Base-by-base conservation (phyloP, 2,888 invertebrate genomes). In the Cryptocephalus moraei region DNA sequence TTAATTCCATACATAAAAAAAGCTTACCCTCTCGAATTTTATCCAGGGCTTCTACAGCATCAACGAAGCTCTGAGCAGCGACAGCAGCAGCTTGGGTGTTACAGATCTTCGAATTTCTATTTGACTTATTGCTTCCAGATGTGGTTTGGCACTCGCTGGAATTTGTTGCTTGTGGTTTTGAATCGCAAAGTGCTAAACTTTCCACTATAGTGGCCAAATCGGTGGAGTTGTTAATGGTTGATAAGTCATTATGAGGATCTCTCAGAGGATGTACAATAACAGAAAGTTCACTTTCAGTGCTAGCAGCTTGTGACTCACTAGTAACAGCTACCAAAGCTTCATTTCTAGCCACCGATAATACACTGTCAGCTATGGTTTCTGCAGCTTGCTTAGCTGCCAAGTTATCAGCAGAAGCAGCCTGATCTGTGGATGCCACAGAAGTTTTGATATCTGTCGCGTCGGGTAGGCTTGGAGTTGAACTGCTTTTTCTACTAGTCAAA, bases 381-480 rank as follows among this genome's bases (percentile, higher is more conserved):
- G 91, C 87, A 2, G 92, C 88, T 74, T 88, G 82, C 74, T 86
- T 86, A 52, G 84, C 84, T 39, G 85, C 80, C 49, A 95, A 79
- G 73, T 93, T 94, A 68, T 95, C 95, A 0, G 93, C 93, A 1
- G 94, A 94, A 0, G 92, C 90, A 9, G 94, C 92, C 73, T 95
- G 95, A 64, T 95, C 95, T 1, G 92, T 92, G 10, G 89, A 86
- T n/a, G 92, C 92, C 12, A 93, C 91, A 0, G 93, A 90, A 34
- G 80, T 74, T 57, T 73, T 72, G 53, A 78, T 78, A 58, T 91
- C 91, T 0, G 84, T 90, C 33, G 91, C 91, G 65, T 94, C 93
- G 0, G 92, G 91, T 61, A 95, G 75, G 68, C 93, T 94, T 12
- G 95, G 94, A 8, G 95, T 96, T 36, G 94, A 95, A 70, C 89